A percentile compares a stretch with the other conserved stretches of the same genome.
phyloP scores from a whole-genome alignment of 1,140 invertebrate genomes.

The Drosophila fuyamai region DNA sequence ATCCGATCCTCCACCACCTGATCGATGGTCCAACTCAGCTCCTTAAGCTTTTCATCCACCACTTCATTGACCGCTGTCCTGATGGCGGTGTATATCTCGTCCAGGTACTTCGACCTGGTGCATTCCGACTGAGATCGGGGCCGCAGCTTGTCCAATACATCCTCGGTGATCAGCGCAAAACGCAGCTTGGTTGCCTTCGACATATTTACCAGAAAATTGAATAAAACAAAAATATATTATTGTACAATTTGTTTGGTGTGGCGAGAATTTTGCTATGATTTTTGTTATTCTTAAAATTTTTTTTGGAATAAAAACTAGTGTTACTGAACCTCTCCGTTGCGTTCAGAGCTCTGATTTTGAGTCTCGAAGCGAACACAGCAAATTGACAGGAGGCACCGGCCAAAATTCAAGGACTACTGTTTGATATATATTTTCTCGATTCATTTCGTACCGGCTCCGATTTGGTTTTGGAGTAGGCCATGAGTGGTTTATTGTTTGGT shows the following conservation, averaged over 20 bases:
- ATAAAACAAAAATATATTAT: no score
- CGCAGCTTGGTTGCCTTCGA: constrained; percentile 43
- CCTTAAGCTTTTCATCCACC: constrained; percentile 27
- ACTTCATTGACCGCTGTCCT: constrained; percentile 24
- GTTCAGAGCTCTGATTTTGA: not conserved
- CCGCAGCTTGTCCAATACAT: constrained; percentile 35
- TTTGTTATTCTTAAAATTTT: not conserved
- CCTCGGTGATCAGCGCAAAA: constrained; percentile 54
- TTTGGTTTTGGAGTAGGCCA: not conserved
- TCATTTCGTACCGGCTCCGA: not conserved
- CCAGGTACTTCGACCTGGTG: not conserved
- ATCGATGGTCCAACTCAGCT: not conserved
- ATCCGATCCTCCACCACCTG: constrained; percentile 41
- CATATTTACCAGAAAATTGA: not conserved
- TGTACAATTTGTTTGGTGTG: no score
- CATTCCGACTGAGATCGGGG: constrained; percentile 8
- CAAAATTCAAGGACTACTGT: constrained; percentile 3
- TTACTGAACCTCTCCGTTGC: constrained; percentile 2
- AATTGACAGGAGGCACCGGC: not conserved
- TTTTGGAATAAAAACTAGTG: not conserved
- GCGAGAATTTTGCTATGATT: not conserved
- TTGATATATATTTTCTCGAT: not conserved
- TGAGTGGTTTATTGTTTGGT: constrained; percentile 26
- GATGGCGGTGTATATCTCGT: constrained; percentile 25
- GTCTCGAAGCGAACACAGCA: not conserved